Evolutionary conservation across 2,113 vertebrate species (phyloP).

Genomic region (Theristicus caerulescens): DNA sequence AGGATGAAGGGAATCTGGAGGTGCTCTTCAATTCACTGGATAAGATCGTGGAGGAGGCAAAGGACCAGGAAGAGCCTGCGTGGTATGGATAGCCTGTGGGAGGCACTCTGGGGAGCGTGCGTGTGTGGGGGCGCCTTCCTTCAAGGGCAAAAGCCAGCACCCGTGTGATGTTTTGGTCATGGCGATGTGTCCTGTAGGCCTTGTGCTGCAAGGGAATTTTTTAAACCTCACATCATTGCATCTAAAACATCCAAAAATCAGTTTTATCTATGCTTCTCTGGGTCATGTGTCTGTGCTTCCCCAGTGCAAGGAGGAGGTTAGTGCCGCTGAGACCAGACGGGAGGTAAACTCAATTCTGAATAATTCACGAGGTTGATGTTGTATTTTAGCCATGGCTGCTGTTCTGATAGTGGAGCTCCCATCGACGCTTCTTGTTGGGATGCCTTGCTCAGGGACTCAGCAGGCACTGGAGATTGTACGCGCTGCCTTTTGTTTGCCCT

Average conservation of each 20-base stretch:
- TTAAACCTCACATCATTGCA: rapidly evolving
- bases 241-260: neutral
- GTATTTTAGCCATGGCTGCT: neutral
- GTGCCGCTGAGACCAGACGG: neutral
- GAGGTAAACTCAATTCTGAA: neutral
- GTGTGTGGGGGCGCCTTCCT: neutral
- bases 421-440: too few relatives aligned
- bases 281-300: rapidly evolving
- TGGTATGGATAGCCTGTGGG: slow-evolving; percentile 49
- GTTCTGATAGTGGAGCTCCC: neutral
- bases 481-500: neutral
- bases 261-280: neutral
- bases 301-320: neutral
- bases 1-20: slow-evolving; percentile 75
- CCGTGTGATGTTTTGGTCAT: rapidly evolving
- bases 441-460: neutral
- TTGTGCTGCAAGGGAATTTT: neutral
- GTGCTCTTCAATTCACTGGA: slow-evolving; percentile 65
- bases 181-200: too few relatives aligned
- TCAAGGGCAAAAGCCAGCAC: rapidly evolving
- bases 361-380: too few relatives aligned
- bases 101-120: neutral
- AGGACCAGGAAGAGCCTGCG: neutral
- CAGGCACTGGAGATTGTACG: neutral
- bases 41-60: slow-evolving; percentile 64